Evolutionary conservation across 2,888 invertebrate species (phyloP).

Genomic region (Pomacea canaliculata): DNA sequence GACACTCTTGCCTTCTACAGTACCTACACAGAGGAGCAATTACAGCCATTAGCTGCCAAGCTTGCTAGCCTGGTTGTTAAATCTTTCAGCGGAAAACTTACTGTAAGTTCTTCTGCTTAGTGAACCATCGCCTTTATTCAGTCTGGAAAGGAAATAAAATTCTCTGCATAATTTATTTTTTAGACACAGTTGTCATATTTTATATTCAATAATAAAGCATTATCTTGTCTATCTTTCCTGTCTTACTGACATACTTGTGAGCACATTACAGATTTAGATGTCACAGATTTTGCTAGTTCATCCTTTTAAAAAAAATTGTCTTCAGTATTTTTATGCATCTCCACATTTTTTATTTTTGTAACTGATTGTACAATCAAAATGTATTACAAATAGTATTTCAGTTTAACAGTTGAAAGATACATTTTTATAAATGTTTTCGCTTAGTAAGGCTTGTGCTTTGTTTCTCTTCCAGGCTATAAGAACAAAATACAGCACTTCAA

Average conservation of each 20-base stretch:
- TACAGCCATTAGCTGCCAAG: constrained; percentile 79
- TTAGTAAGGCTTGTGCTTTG: background rate
- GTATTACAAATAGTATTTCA: too few relatives aligned
- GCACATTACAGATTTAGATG: too few relatives aligned
- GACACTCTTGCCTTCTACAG: constrained; percentile 83
- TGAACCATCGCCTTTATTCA: background rate
- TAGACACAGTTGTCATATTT: background rate
- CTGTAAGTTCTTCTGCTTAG: constrained; percentile 67
- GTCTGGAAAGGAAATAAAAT: background rate
- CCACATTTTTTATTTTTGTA: too few relatives aligned
- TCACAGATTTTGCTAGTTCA: too few relatives aligned
- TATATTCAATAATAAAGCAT: background rate
- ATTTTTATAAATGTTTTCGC: too few relatives aligned
- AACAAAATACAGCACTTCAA: constrained; percentile 70
- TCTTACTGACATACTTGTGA: too few relatives aligned
- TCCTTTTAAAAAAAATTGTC: too few relatives aligned
- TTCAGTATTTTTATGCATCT: too few relatives aligned
- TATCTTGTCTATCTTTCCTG: too few relatives aligned
- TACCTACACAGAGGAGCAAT: constrained; percentile 78
- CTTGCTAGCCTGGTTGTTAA: constrained; percentile 80
- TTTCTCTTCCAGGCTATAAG: constrained; percentile 64
- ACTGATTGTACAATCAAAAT: too few relatives aligned
- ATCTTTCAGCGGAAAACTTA: constrained; percentile 80
- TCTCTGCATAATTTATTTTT: background rate
- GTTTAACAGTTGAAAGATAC: too few relatives aligned